These are phyloP conservation scores for Xylota sylvarum DNA, from an alignment of 2,888 invertebrate genomes.

Conservation along the genomic window DNA sequence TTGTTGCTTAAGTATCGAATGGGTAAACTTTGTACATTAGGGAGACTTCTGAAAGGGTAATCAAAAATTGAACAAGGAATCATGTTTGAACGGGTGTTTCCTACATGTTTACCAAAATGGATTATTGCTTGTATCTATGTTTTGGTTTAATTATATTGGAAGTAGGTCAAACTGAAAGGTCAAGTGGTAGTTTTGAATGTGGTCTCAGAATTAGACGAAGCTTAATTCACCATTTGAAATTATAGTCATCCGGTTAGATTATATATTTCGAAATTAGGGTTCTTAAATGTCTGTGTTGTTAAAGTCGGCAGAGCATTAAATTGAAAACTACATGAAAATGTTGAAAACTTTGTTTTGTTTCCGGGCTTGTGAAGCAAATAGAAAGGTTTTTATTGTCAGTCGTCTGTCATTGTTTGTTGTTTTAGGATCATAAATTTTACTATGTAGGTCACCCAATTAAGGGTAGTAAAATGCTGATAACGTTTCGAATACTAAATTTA, in stretches of 20 bases:
- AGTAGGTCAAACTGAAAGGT: background rate
- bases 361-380: background rate
- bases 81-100: constrained; percentile 2
- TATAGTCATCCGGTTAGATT: background rate
- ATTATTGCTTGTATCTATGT: background rate
- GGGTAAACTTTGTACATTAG: constrained; percentile 57
- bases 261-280: background rate
- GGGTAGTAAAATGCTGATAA: constrained; percentile 1
- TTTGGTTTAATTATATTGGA: background rate
- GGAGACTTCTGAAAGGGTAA: constrained; percentile 22
- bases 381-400: background rate
- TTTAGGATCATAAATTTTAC: constrained; percentile 3
- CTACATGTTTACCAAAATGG: background rate
- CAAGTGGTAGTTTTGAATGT: background rate
- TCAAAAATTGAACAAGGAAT: constrained; percentile 6
- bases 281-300: background rate
- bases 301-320: background rate
- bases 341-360: constrained; percentile 4
- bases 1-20: constrained; percentile 46
- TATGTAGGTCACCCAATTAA: constrained; percentile 30
- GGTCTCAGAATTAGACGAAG: background rate
- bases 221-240: background rate
- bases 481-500: background rate
- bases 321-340: background rate
- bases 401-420: background rate